Evolutionary conservation across 2,113 vertebrate genomes (phyloP).

Genomic region (Perca fluviatilis): DNA sequence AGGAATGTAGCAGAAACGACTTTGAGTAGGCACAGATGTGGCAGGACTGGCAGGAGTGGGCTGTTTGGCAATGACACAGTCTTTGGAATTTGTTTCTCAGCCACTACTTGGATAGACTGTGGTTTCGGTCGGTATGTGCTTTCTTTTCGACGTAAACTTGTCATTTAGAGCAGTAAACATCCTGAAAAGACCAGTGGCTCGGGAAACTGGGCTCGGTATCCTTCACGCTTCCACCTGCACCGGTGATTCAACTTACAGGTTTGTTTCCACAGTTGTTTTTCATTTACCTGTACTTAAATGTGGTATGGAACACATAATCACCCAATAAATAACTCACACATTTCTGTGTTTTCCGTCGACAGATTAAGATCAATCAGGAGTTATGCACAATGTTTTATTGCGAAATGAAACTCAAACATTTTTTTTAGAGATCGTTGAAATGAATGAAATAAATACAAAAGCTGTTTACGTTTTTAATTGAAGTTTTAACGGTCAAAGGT

Average conservation of each 20-base stretch:
- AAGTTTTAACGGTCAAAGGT: neutral
- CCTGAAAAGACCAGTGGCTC: neutral
- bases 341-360: neutral
- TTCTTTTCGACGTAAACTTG: conserved; percentile 48
- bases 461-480: neutral
- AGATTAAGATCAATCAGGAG: too few relatives aligned
- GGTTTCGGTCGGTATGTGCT: conserved; percentile 46
- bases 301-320: neutral
- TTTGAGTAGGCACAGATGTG: conserved; percentile 64
- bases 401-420: neutral
- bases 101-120: conserved; percentile 45
- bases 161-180: conserved; percentile 51
- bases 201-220: neutral
- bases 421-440: too few relatives aligned
- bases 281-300: neutral
- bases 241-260: neutral
- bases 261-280: conserved; percentile 1
- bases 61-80: conserved; percentile 21
- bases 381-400: neutral
- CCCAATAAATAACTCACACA: neutral
- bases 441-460: neutral
- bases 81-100: conserved; percentile 52
- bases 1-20: conserved; percentile 24
- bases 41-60: conserved; percentile 24
- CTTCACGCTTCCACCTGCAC: conserved; percentile 1